Evolutionary conservation across 2,888 invertebrate genomes (phyloP).

Genomic region (Itoplectis maculator): DNA sequence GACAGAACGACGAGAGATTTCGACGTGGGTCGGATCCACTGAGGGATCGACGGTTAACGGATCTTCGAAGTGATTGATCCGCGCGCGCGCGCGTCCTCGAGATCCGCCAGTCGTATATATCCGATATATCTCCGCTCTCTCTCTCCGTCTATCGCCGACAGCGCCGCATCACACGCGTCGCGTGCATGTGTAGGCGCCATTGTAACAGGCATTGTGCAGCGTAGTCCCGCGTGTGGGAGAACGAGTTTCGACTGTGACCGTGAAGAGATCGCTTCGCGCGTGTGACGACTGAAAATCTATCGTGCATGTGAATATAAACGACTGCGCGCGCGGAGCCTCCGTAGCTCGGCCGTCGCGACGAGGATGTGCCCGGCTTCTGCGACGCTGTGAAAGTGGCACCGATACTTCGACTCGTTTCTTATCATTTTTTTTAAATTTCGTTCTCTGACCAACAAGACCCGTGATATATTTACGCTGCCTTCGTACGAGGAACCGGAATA

Average conservation of each 20-base stretch:
- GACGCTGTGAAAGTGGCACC: constrained; percentile 59
- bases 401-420: constrained; percentile 46
- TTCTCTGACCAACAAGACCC: not conserved
- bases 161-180: too few relatives aligned
- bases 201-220: constrained; percentile 13
- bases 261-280: constrained; percentile 47
- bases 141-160: too few relatives aligned
- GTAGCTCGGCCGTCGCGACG: constrained; percentile 41
- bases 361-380: constrained; percentile 37
- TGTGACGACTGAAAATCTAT: constrained; percentile 47
- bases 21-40: not conserved
- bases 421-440: not conserved
- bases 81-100: constrained; percentile 8
- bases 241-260: constrained; percentile 67
- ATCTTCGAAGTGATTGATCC: constrained; percentile 40
- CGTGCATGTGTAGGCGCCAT: not conserved
- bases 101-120: not conserved
- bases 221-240: constrained; percentile 60
- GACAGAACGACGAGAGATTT: not conserved
- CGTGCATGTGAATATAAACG: constrained; percentile 17
- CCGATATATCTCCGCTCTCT: not conserved
- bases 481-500: constrained; percentile 69
- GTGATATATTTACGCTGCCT: constrained; percentile 36
- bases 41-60: not conserved
- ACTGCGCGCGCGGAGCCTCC: constrained; percentile 19